A percentile compares a stretch with the other conserved stretches of the same genome.
Conservation (phyloP, 2,888 invertebrate genomes). For the Flexamia atlantica region DNA sequence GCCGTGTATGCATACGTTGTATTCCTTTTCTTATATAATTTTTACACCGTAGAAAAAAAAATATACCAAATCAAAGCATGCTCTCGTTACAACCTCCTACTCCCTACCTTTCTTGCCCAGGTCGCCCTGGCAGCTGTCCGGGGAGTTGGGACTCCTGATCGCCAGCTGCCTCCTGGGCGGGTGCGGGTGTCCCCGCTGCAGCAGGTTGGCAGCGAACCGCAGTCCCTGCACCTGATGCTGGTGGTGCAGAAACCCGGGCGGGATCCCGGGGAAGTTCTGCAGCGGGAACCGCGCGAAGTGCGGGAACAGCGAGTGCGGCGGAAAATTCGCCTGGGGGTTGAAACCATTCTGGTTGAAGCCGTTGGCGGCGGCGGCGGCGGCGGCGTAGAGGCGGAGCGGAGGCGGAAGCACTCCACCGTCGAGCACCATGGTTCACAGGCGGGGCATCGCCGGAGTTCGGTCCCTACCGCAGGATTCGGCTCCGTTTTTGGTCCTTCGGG, state of each 20-base stretch:
- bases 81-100: no score
- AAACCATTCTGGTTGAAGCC: conserved; percentile 67
- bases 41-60: no score
- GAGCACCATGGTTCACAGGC: conserved; percentile 78
- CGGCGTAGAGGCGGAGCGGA: conserved; percentile 81
- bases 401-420: conserved; percentile 82
- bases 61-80: not conserved
- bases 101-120: conserved; percentile 66
- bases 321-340: conserved; percentile 67
- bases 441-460: not conserved
- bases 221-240: conserved; percentile 75
- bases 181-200: conserved; percentile 70
- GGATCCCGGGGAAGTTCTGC: conserved; percentile 68
- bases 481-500: not conserved
- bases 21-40: no score
- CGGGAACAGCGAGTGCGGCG: conserved; percentile 70
- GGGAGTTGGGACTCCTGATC: conserved; percentile 64
- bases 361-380: conserved; percentile 69
- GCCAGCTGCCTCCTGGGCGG: conserved; percentile 62
- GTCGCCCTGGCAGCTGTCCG: conserved; percentile 62
- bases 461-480: not conserved
- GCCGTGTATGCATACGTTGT: no score
- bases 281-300: conserved; percentile 68
- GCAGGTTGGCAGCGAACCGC: conserved; percentile 71
- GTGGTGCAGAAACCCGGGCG: conserved; percentile 72